These are phyloP conservation scores for Brevimyrus niger DNA, from an alignment of 2,113 vertebrate species.

Conservation along the genomic window DNA sequence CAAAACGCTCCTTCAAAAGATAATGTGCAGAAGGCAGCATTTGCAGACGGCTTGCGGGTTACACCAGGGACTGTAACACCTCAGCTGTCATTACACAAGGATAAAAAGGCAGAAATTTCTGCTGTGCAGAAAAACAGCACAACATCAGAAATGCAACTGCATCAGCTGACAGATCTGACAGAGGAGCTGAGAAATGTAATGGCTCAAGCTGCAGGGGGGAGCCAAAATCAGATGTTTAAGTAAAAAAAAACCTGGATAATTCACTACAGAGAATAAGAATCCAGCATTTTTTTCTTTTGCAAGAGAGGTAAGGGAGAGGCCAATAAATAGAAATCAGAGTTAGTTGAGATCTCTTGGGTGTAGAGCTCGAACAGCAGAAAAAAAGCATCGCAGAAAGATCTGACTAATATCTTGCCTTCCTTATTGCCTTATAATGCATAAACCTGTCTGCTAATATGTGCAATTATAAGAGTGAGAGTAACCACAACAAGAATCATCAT, in stretches of 20 bases:
- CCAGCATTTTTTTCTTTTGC: background rate
- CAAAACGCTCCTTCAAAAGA: background rate
- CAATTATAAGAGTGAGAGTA: background rate
- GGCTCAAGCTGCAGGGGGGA: background rate
- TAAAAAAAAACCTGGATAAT: background rate
- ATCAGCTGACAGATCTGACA: background rate
- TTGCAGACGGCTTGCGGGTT: background rate
- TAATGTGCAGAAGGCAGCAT: background rate
- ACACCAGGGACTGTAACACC: background rate
- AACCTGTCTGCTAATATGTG: background rate
- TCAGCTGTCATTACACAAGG: conserved; percentile 1
- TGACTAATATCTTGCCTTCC: background rate
- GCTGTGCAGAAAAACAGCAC: background rate
- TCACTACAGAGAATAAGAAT: background rate
- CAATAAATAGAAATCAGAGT: background rate
- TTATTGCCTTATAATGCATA: background rate
- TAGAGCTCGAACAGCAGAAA: background rate
- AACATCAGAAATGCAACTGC: background rate
- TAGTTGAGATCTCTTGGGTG: background rate
- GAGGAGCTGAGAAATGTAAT: background rate
- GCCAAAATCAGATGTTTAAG: background rate
- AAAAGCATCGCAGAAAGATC: background rate
- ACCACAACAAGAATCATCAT: background rate
- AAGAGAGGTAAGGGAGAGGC: background rate
- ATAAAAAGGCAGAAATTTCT: background rate